Conservation (phyloP, 2,797 vertebrate genomes). For the Syngnathus acus region DNA sequence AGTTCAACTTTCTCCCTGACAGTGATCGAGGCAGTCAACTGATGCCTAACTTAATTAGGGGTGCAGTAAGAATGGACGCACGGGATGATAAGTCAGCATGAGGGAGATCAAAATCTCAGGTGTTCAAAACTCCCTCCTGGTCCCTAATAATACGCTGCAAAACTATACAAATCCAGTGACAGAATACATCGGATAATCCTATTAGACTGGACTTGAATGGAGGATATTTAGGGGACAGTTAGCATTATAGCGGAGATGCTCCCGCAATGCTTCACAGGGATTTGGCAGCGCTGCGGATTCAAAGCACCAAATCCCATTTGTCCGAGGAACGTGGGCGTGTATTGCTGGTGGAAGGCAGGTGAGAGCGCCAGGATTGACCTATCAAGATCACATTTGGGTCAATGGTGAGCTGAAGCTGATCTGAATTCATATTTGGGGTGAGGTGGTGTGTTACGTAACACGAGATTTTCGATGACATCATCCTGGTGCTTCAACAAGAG, state of each 20-base stretch:
- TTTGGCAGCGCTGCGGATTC: constrained; percentile 67
- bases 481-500: too few relatives aligned
- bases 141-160: not conserved
- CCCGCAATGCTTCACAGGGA: constrained; percentile 64
- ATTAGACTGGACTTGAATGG: constrained; percentile 51
- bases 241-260: constrained; percentile 56
- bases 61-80: constrained; percentile 22
- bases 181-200: constrained; percentile 47
- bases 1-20: constrained; percentile 63
- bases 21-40: constrained; percentile 72
- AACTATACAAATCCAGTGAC: constrained; percentile 37
- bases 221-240: constrained; percentile 61
- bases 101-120: constrained; percentile 32
- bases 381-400: constrained; percentile 8
- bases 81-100: constrained; percentile 35
- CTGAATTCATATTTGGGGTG: too few relatives aligned
- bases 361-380: constrained; percentile 16
- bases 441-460: too few relatives aligned
- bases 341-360: constrained; percentile 51
- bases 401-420: constrained; percentile 12
- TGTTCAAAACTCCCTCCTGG: constrained; percentile 23
- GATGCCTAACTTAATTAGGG: constrained; percentile 74
- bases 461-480: too few relatives aligned
- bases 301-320: constrained; percentile 72
- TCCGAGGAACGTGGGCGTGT: too few relatives aligned